Conservation (phyloP, 2,888 invertebrate species). For the Spilarctia lutea region DNA sequence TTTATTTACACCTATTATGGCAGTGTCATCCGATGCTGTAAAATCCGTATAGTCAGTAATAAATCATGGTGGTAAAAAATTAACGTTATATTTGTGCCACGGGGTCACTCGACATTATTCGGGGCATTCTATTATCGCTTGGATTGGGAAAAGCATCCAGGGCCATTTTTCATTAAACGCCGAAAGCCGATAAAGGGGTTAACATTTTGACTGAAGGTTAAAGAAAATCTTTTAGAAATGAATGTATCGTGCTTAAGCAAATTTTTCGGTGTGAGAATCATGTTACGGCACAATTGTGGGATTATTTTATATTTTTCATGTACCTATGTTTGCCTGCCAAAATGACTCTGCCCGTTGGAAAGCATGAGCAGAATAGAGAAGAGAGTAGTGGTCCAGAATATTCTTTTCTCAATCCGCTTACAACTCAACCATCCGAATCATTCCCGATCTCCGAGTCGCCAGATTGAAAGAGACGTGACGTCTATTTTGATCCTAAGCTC, state of each 20-base stretch:
- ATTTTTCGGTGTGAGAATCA: neutral
- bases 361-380: too few relatives aligned
- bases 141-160: conserved; percentile 49
- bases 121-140: conserved; percentile 58
- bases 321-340: too few relatives aligned
- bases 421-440: too few relatives aligned
- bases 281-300: too few relatives aligned
- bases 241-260: neutral
- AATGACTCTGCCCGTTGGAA: too few relatives aligned
- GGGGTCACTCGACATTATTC: conserved; percentile 63
- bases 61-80: conserved; percentile 74
- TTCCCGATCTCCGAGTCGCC: too few relatives aligned
- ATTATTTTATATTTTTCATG: too few relatives aligned
- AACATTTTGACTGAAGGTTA: conserved; percentile 44
- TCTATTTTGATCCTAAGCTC: too few relatives aligned
- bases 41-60: conserved; percentile 68
- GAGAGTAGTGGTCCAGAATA: too few relatives aligned
- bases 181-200: conserved; percentile 59
- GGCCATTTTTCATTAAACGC: conserved; percentile 65
- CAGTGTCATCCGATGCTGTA: conserved; percentile 59
- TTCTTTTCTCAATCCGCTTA: too few relatives aligned
- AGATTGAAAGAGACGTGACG: too few relatives aligned
- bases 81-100: conserved; percentile 68
- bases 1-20: conserved; percentile 70
- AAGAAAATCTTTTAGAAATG: conserved; percentile 17